These are phyloP conservation scores for Amblyteles armatorius DNA, from an alignment of 2,888 invertebrate genomes.

Conservation along the genomic window DNA sequence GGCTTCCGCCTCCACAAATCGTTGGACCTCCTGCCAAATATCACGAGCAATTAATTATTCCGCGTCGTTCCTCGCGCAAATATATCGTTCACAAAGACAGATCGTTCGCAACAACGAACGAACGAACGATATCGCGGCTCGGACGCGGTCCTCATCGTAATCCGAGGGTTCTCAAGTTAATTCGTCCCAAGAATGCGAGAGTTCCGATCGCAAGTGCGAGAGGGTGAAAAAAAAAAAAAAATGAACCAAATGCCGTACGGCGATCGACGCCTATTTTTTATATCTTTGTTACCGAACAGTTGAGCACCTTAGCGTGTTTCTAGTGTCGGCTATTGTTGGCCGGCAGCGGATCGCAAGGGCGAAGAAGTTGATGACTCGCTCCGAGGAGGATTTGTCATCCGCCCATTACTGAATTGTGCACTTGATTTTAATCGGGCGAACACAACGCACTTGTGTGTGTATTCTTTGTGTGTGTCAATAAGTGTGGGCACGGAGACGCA, in stretches of 20 bases:
- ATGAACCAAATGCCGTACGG: neutral
- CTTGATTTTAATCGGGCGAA: constrained; percentile 51
- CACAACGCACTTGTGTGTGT: constrained; percentile 4
- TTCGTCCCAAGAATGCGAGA: neutral
- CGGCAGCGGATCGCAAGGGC: neutral
- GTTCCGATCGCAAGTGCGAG: neutral
- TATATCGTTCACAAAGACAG: neutral
- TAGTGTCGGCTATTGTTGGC: constrained; percentile 27
- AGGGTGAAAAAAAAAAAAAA: constrained; percentile 9
- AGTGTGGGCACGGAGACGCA: neutral
- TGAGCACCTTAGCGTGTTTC: neutral
- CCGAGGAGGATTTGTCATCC: constrained; percentile 58
- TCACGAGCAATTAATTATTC: neutral
- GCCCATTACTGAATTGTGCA: constrained; percentile 60
- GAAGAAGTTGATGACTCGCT: constrained; percentile 36
- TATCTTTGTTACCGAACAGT: neutral
- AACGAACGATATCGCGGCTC: no score
- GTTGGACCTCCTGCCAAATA: constrained; percentile 21
- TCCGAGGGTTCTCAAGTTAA: neutral
- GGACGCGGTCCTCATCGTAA: no score
- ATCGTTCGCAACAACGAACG: no score
- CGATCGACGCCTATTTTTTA: neutral
- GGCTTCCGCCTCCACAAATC: neutral
- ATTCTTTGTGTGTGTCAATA: neutral
- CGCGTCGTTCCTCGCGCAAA: neutral